phyloP scores from a whole-genome alignment of 1,140 invertebrate species.

The Drosophila repletoides region DNA sequence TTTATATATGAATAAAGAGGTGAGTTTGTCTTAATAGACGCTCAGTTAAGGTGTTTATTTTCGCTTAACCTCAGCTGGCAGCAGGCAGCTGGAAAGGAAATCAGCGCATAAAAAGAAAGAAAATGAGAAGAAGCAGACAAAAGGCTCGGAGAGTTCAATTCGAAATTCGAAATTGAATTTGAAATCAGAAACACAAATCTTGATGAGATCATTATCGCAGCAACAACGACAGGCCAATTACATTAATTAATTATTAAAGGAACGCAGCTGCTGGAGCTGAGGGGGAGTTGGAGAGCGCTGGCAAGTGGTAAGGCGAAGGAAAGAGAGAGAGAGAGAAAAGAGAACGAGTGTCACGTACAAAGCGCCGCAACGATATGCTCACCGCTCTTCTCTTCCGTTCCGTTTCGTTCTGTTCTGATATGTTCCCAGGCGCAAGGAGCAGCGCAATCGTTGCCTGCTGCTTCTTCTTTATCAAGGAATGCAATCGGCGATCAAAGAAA shows the following conservation, averaged over 20 bases:
- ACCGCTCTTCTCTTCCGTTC: too few species aligned
- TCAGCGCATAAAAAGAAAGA: too few species aligned
- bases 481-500: slow-evolving; percentile 68
- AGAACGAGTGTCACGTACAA: slow-evolving; percentile 71
- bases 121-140: background rate
- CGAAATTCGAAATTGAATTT: slow-evolving; percentile 77
- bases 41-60: too few species aligned
- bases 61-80: too few species aligned
- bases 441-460: slow-evolving; percentile 44
- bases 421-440: slow-evolving; percentile 61
- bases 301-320: background rate
- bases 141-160: slow-evolving; percentile 43
- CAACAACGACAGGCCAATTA: slow-evolving; percentile 81
- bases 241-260: slow-evolving; percentile 82
- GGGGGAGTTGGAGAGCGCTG: background rate
- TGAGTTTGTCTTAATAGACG: too few species aligned
- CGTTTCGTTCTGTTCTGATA: too few species aligned
- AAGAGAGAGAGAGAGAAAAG: background rate
- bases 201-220: slow-evolving; percentile 78
- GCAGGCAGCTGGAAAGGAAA: background rate
- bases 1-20: too few species aligned
- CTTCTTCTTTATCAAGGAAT: slow-evolving; percentile 57
- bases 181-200: slow-evolving; percentile 77
- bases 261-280: slow-evolving; percentile 25
- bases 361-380: slow-evolving; percentile 41